phyloP scores from a whole-genome alignment of 2,797 vertebrate species.

The Enoplosus armatus region DNA sequence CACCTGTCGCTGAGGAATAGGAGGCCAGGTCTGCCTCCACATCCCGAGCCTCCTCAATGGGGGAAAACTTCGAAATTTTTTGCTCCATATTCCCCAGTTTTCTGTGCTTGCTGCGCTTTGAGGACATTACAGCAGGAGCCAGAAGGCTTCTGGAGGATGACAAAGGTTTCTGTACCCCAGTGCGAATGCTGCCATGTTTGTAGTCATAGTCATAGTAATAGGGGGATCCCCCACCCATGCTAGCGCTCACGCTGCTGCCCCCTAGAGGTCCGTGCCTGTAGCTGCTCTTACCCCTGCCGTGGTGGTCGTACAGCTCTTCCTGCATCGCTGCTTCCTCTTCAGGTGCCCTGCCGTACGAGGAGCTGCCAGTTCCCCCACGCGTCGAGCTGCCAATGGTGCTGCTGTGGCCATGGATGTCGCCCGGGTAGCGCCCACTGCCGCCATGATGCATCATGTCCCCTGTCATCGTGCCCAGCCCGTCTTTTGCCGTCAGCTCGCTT shows the following conservation, averaged over 20 bases:
- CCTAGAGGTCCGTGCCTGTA: constrained; percentile 92
- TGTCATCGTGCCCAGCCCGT: constrained; percentile 87
- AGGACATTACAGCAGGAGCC: constrained; percentile 93
- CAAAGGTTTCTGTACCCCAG: constrained; percentile 88
- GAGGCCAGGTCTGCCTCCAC: constrained; percentile 96
- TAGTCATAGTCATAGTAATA: constrained; percentile 93
- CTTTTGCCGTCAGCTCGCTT: constrained; percentile 95
- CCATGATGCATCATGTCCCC: constrained; percentile 87
- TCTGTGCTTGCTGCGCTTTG: constrained; percentile 97
- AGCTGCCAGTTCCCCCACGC: constrained; percentile 85
- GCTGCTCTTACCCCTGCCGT: constrained; percentile 92
- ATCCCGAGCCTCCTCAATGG: constrained; percentile 98
- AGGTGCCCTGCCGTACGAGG: constrained; percentile 92
- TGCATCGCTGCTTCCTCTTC: constrained; percentile 93
- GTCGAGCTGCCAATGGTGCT: constrained; percentile 84
- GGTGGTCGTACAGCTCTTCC: constrained; percentile 95
- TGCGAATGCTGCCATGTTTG: constrained; percentile 84
- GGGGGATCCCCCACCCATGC: constrained; percentile 87
- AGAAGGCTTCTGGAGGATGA: constrained; percentile 89
- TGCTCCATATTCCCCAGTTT: constrained; percentile 96
- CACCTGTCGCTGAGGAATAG: constrained; percentile 85
- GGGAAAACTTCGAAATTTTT: constrained; percentile 99
- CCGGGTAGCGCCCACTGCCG: constrained; percentile 83
- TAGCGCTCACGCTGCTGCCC: constrained; percentile 84
- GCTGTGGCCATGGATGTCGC: constrained; percentile 82